Conservation (phyloP, 2,113 vertebrate genomes). For the Corvus moneduloides region DNA sequence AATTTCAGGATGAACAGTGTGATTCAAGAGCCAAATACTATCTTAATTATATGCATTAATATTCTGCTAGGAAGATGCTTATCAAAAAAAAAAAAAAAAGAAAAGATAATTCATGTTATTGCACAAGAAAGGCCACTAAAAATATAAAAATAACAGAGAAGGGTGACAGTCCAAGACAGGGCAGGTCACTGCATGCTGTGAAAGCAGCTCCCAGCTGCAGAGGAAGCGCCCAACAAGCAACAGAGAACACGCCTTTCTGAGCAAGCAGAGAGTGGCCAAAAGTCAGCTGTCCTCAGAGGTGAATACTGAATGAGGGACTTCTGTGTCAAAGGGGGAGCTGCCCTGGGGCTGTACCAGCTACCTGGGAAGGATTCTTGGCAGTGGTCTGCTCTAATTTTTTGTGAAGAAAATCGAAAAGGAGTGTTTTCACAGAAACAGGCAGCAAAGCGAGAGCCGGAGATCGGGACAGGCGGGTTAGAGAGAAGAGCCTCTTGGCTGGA, state of each 20-base stretch:
- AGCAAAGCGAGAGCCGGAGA: background rate
- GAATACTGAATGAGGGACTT: background rate
- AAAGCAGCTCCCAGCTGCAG: background rate
- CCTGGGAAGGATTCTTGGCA: background rate
- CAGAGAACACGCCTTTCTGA: background rate
- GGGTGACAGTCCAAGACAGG: background rate
- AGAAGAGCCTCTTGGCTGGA: background rate
- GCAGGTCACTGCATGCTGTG: background rate
- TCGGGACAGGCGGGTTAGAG: fast-evolving
- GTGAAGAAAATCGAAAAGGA: background rate
- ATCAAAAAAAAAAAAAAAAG: background rate
- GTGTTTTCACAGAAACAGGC: background rate
- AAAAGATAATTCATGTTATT: background rate
- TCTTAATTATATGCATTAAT: slow-evolving; percentile 49
- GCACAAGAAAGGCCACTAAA: background rate
- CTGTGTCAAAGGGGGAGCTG: background rate
- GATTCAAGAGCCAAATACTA: slow-evolving; percentile 27
- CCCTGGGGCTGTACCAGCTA: background rate
- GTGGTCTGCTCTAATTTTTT: background rate
- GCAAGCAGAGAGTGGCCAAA: background rate
- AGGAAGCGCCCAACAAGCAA: fast-evolving
- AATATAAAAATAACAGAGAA: background rate
- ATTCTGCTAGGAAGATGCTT: slow-evolving; percentile 24
- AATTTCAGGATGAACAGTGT: slow-evolving; percentile 33
- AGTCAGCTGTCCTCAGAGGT: background rate